Evolutionary conservation across 2,797 vertebrate species (phyloP), one percentile per base, ranked within the genome.

Genomic region (Chaunax sp.): DNA sequence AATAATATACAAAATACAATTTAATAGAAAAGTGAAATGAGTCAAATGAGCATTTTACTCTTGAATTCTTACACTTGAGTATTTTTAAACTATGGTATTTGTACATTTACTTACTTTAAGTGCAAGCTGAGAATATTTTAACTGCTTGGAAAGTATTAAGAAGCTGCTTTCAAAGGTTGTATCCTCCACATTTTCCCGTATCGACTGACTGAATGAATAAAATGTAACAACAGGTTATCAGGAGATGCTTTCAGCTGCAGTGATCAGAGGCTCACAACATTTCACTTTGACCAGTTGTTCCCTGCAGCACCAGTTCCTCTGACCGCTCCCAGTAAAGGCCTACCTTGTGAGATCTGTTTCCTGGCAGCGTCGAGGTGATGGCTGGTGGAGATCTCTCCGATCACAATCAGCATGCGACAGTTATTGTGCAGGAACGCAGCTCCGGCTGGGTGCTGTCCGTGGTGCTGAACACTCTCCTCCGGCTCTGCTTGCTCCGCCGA

Each of bases 341-440:
- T 87, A 97, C 96, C 96, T 70, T 90, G 93, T 85, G 94, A 89
- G 74, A 97, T 95, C 81, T 96, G 95, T 43, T 86, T 88, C 87
- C 91, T 91, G 84, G 94, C 93, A 33, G 91, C 88, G 68, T 91
- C 86, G 19, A 96, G 94, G 59, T 97, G 95, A 67, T 92, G 90
- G 58, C 95, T 88, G 19, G 90, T 92, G 37, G 90, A 89, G 69
- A 97, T 86, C 57, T 96, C 95, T 23, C 96, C 96, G 59, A 97
- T 93, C 46, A 95, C 95, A 26, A 95, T 94, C n/a, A 98, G 94
- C 85, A 96, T 87, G 69, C 94, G 94, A 74, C 95, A 86, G 64
- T 89, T 89, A 64, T 87, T 72, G 38, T 67, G 80, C 80, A 87
- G 89, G 84, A 87, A 88, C 50, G 83, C 70, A 18, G 86, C 89